These are phyloP conservation scores for Vulpes lagopus DNA, from an alignment of 2,113 vertebrate genomes.

Conservation along the genomic window DNA sequence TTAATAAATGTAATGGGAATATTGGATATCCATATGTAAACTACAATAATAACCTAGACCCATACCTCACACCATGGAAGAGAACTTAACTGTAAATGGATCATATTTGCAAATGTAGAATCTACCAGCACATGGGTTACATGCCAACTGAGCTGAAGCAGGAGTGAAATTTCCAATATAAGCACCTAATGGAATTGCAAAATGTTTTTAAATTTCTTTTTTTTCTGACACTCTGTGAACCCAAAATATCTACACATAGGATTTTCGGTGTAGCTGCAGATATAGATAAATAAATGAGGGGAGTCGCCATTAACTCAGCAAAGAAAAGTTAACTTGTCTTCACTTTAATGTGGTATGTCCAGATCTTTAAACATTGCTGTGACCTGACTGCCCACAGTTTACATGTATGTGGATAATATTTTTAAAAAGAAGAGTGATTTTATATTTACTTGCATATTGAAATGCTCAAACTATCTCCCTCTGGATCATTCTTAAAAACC, in stretches of 20 bases:
- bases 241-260: neutral
- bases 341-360: neutral
- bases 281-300: neutral
- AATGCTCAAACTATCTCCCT: constrained; percentile 28
- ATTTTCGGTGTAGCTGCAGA: neutral
- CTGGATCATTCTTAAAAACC: neutral
- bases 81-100: neutral
- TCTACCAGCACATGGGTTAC: neutral
- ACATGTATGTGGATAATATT: constrained; percentile 47
- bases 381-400: neutral
- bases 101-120: neutral
- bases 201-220: constrained; percentile 40
- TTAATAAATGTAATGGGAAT: neutral
- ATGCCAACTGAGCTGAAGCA: neutral
- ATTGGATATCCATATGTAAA: neutral
- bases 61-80: neutral
- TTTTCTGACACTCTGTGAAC: constrained; percentile 31
- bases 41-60: neutral
- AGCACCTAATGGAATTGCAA: neutral
- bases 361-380: constrained; percentile 19
- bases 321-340: neutral
- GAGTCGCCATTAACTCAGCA: neutral
- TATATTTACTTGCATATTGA: constrained; percentile 55
- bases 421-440: neutral
- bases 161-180: neutral